Conservation (phyloP, 2,113 vertebrate species). For the Gasterosteus nipponicus region DNA sequence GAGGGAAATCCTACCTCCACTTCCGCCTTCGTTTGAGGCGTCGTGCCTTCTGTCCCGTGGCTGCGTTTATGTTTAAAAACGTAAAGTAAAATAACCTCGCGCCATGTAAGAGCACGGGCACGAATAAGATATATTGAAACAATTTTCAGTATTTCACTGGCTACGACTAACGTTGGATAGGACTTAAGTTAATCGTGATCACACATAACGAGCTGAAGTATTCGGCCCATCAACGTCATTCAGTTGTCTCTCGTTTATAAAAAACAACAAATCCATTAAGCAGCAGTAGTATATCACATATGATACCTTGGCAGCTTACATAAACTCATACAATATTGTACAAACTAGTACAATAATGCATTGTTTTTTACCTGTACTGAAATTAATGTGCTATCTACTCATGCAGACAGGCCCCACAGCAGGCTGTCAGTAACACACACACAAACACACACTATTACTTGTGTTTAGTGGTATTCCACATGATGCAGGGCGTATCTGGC, state of each 20-base stretch:
- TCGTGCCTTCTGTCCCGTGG: background rate
- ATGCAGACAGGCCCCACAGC: no score
- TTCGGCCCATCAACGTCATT: background rate
- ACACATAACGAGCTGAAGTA: background rate
- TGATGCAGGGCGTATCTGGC: no score
- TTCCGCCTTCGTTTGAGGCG: constrained; percentile 59
- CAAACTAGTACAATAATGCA: background rate
- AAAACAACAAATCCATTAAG: background rate
- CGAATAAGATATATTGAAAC: no score
- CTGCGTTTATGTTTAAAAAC: background rate
- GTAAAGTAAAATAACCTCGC: background rate
- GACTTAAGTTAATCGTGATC: background rate
- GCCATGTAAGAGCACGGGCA: background rate
- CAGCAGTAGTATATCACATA: background rate
- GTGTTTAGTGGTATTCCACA: no score
- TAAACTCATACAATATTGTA: background rate
- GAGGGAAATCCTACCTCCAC: background rate
- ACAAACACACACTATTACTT: no score
- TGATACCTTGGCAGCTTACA: background rate
- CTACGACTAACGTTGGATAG: background rate
- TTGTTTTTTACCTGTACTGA: no score
- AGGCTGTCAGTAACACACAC: no score
- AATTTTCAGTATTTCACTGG: background rate
- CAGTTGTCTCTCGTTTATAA: background rate
- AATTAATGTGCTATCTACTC: no score